Percentiles rank a stretch among this genome's conserved stretches.
Conservation (phyloP, 2,888 invertebrate species). For the Molorchus minor region DNA sequence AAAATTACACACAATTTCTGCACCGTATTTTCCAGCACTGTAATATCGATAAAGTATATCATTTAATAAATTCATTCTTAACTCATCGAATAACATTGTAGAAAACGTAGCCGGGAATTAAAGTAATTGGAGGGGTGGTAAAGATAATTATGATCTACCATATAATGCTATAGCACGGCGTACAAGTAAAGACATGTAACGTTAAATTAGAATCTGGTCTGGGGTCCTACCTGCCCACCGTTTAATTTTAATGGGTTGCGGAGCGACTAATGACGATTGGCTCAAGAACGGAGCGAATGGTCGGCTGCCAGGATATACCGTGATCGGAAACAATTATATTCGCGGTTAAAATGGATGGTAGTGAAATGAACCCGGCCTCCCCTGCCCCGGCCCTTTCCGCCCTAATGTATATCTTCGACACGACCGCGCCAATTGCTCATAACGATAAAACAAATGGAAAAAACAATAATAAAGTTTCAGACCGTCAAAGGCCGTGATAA, state of each 20-base stretch:
- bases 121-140: conserved; percentile 40
- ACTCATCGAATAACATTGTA: conserved; percentile 20
- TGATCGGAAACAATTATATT: conserved; percentile 61
- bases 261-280: conserved; percentile 58
- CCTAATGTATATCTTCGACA: conserved; percentile 28
- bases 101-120: conserved; percentile 33
- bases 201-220: conserved; percentile 34
- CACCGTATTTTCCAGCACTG: background rate
- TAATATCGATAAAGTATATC: conserved; percentile 21
- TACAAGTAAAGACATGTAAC: conserved; percentile 32
- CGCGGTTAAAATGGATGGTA: conserved; percentile 61
- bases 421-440: conserved; percentile 45
- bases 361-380: conserved; percentile 20
- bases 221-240: conserved; percentile 44
- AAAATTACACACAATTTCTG: background rate
- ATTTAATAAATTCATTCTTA: conserved; percentile 28
- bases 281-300: conserved; percentile 56
- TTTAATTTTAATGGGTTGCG: conserved; percentile 52
- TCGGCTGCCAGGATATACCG: conserved; percentile 55
- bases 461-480: conserved; percentile 6
- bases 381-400: conserved; percentile 27
- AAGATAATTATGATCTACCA: conserved; percentile 35
- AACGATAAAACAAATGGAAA: conserved; percentile 25
- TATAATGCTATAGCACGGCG: conserved; percentile 25
- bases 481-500: background rate